Evolutionary conservation across 2,113 vertebrate species (phyloP).

Genomic region (Dromiciops gliroides): DNA sequence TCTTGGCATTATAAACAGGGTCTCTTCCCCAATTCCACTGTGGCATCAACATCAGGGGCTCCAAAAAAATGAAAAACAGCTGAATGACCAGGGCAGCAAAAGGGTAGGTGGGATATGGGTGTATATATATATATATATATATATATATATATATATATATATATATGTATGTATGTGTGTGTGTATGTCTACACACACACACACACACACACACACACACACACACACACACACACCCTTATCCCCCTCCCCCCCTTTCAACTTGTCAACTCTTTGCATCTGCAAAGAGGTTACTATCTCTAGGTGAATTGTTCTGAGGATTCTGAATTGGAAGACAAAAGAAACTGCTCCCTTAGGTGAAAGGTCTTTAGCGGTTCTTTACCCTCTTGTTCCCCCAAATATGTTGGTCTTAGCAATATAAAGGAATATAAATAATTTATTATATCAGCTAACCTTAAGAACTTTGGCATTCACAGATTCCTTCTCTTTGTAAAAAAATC

Average conservation of each 20-base stretch:
- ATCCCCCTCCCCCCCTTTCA: neutral
- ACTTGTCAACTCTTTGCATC: neutral
- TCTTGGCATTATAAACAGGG: neutral
- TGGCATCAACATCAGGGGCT: neutral
- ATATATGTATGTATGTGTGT: neutral
- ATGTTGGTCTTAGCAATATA: neutral
- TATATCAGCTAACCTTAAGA: slow-evolving; percentile 89
- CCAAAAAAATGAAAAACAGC: neutral
- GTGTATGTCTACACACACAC: neutral
- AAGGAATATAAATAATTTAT: slow-evolving; percentile 26
- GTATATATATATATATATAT: neutral
- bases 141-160: neutral
- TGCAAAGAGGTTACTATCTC: neutral
- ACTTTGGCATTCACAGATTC: slow-evolving; percentile 99
- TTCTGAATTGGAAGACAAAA: neutral
- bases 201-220: too few relatives aligned
- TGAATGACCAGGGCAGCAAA: neutral
- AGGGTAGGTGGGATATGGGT: neutral
- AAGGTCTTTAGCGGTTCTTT: neutral
- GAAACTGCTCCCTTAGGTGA: neutral
- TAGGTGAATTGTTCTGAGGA: neutral
- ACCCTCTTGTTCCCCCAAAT: neutral
- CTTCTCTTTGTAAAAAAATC: slow-evolving; percentile 99
- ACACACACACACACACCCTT: neutral
- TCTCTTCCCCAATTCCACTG: too few relatives aligned